phyloP scores from a whole-genome alignment of 2,888 invertebrate species.

The Drosophila rubida region DNA sequence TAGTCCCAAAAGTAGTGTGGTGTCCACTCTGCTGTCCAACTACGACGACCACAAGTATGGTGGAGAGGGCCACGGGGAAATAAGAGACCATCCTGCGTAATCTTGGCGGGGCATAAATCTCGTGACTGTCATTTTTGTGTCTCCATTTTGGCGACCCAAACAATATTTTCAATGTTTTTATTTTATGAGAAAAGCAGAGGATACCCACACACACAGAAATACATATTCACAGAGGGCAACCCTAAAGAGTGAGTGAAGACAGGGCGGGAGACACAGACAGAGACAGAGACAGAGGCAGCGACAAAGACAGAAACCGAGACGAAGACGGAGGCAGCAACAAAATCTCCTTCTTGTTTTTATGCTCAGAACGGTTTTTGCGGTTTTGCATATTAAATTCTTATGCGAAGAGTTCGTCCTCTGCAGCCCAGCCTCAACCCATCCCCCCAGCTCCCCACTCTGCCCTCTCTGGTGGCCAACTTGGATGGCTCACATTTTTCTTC shows the following conservation, averaged over 20 bases:
- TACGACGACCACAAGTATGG: background rate
- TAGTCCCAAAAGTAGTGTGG: conserved; percentile 10
- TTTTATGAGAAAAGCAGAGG: conserved; percentile 69
- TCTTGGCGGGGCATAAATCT: conserved; percentile 82
- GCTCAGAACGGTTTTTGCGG: conserved; percentile 77
- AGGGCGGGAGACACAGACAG: background rate
- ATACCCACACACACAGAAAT: conserved; percentile 45
- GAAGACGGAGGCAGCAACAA: conserved; percentile 12
- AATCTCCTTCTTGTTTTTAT: conserved; percentile 60
- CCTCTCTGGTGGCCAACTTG: conserved; percentile 6
- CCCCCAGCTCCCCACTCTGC: background rate
- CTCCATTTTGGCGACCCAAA: conserved; percentile 83
- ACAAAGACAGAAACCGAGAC: conserved; percentile 6
- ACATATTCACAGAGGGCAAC: conserved; percentile 2
- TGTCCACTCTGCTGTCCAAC: background rate
- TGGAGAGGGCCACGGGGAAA: background rate
- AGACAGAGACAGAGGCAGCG: conserved; percentile 4
- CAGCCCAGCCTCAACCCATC: conserved; percentile 12
- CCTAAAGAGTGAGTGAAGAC: background rate
- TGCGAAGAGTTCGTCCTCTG: conserved; percentile 42
- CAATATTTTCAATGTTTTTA: conserved; percentile 81
- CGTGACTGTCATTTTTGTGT: conserved; percentile 82
- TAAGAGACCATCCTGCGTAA: conserved; percentile 63
- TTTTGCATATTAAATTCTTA: conserved; percentile 82
- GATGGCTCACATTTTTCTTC: conserved; percentile 67